Conservation (phyloP, 2,888 invertebrate genomes). For the Andrena trimmerana region DNA sequence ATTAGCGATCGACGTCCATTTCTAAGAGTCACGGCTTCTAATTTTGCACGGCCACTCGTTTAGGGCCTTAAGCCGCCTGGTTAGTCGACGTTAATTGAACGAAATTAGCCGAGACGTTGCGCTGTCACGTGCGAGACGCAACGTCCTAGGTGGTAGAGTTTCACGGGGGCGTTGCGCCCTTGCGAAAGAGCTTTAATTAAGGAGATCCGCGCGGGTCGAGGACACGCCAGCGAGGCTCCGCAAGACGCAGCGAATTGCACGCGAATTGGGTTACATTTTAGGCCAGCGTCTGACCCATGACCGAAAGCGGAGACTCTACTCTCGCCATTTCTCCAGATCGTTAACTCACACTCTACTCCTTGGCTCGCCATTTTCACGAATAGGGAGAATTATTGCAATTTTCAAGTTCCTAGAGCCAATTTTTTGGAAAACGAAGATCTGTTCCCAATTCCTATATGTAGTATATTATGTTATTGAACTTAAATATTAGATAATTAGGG, state of each 20-base stretch:
- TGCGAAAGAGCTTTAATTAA: slow-evolving; percentile 61
- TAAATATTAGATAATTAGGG: too few species aligned
- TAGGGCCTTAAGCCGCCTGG: slow-evolving; percentile 1
- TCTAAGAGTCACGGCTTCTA: slow-evolving; percentile 14
- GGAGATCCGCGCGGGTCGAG: slow-evolving; percentile 49
- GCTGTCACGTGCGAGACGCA: slow-evolving; percentile 48
- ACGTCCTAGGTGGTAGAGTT: slow-evolving; percentile 40
- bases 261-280: slow-evolving; percentile 38
- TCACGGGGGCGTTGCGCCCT: slow-evolving; percentile 29
- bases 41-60: slow-evolving; percentile 35
- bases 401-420: too few species aligned
- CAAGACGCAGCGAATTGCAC: slow-evolving; percentile 19
- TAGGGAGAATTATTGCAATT: not conserved
- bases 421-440: not conserved
- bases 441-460: too few species aligned
- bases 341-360: not conserved
- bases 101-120: slow-evolving; percentile 53
- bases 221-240: slow-evolving; percentile 34
- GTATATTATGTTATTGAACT: too few species aligned
- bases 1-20: slow-evolving; percentile 19
- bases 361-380: not conserved
- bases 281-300: too few species aligned
- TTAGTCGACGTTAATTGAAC: slow-evolving; percentile 54
- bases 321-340: not conserved
- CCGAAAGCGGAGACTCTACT: not conserved